Base-by-base conservation (phyloP, 2,113 vertebrate genomes). In the Brachyhypopomus gauderio region DNA sequence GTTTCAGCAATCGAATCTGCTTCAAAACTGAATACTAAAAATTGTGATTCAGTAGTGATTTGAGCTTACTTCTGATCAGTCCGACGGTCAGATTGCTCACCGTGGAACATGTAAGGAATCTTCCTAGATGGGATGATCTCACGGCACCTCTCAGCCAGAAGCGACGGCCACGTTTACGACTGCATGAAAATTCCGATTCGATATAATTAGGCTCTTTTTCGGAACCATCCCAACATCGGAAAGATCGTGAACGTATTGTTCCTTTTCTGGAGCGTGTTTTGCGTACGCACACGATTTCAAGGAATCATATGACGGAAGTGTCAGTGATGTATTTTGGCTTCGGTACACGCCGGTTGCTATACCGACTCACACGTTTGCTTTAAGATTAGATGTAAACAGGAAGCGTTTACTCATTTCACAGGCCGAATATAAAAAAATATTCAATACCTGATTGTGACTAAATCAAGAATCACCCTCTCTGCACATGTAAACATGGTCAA, bases 391-490 rank as follows among this genome's bases (percentile, higher is more conserved):
- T 67, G 59, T 38, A 38, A 58, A 79, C 55, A 79, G 77, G 66
- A 79, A 79, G 77, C 59, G 77, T 59, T 38, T 71, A 71, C 71
- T 79, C 77, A 79, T 79, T 79, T 71, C 77, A 60, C 8, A 41
- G 36, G 52, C 17, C 7, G 16, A 60, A 79, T 27, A 19, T 52
- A 23, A 6, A 19, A 22, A 55, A 19, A 34, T 78, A 19, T 69
- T 78, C 63, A 56, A 63, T 36, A 30, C 41, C 5, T 22, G 16
- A 7, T 1, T 6, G 48, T 69, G 76, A 69, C 63, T 69, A 58
- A 69, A 78, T 11, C 52, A 27, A 27, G 16, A 64, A 69, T 71
- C 34, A 25, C 69, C 56, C 4, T n/a, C 3, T 2, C 38, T 30
- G 48, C 20, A 23, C 14, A 34, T 22, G 27, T 56, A 58, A 64